phyloP scores from a whole-genome alignment of 2,797 vertebrate species.

The Leptodactylus fallax region DNA sequence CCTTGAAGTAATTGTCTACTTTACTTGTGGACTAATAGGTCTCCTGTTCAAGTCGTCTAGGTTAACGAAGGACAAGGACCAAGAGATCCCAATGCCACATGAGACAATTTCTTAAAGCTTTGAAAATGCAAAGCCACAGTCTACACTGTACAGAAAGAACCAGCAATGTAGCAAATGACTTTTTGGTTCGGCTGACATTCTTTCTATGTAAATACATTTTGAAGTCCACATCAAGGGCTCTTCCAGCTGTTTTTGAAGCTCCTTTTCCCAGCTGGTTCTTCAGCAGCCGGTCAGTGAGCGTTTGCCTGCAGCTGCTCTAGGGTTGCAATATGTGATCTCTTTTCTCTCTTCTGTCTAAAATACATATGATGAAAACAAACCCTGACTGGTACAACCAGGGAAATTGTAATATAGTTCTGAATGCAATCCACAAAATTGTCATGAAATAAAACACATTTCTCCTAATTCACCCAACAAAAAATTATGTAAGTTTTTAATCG shows the following conservation, averaged over 20 bases:
- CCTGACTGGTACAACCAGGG: not conserved
- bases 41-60: not conserved
- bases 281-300: not conserved
- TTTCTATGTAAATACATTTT: constrained; percentile 8
- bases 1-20: not conserved
- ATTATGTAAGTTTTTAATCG: not conserved
- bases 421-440: not conserved
- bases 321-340: constrained; percentile 1
- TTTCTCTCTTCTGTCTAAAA: constrained; percentile 5
- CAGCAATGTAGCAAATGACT: not conserved
- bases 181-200: not conserved
- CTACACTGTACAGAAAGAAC: not conserved
- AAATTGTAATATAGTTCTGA: not conserved
- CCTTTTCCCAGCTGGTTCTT: constrained; percentile 22
- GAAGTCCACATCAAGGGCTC: constrained; percentile 18
- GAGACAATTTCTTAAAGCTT: not conserved
- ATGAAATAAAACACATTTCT: not conserved
- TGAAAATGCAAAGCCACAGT: not conserved
- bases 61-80: not conserved
- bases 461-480: not conserved
- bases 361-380: not conserved
- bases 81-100: not conserved
- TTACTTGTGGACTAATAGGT: not conserved
- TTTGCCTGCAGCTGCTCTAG: constrained; percentile 15
- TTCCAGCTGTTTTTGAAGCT: constrained; percentile 7